Base-by-base conservation (phyloP, 2,797 vertebrate genomes). In the Poeciliopsis presidionis region DNA sequence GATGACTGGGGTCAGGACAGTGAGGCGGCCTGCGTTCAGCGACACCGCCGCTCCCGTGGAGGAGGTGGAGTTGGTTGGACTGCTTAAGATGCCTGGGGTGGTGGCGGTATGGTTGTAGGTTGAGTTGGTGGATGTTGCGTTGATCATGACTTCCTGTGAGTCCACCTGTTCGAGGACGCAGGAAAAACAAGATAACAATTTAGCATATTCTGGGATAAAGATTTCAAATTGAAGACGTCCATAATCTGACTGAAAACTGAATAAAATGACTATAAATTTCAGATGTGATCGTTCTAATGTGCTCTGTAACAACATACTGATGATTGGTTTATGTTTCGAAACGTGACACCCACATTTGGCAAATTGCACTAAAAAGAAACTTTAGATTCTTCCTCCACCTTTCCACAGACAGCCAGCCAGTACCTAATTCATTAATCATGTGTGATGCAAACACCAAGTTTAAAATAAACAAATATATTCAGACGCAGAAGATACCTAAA, bases 11-110 rank as follows among this genome's bases (percentile, higher is more conserved):
- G 94, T 55, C 71, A 95, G 83, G 86, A 96, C 77, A 86, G 96
- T 93, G 74, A 94, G 88, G 72, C 91, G 85, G 81, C 93, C 87
- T 18, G 96, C 92, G 14, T 95, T 95, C 93, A 97, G 95, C 43
- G 93, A 92, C 76, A 89, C 89, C 16, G 94, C 96, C 3, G 89
- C 90, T 75, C 91, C 94, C 1, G 74, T 85, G n/a, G 94, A 51
- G 16, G 53, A 71, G 87, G 94, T 96, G 84, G 93, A 79, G 84
- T 94, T 95, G 82, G 78, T 33, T 6, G 83, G 79, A 81, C 75
- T 88, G 81, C 81, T 88, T 81, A 79, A 67, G 59, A 82, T 77
- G 76, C 51, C 77, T 53, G 92, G 88, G 73, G 87, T 81, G 88
- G 89, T 73, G 46, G 87, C 86, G 72, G 91, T 94, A 47, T 67